Percentiles rank a stretch among this genome's conserved stretches.
These are phyloP conservation scores for Nomada flava DNA, from an alignment of 2,888 invertebrate genomes.

Conservation along the genomic window DNA sequence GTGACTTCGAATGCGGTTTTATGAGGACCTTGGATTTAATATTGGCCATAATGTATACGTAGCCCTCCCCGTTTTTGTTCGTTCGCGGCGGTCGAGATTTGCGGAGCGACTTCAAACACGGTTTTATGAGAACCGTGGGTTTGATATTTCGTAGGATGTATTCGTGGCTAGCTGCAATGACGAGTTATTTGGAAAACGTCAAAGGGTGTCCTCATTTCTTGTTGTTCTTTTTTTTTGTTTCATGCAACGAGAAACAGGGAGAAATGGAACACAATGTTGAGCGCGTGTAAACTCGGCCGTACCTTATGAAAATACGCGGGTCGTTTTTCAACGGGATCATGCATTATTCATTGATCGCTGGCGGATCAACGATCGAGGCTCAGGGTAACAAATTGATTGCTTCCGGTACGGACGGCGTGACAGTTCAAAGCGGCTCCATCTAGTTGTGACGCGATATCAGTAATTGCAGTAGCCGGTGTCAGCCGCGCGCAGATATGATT, in stretches of 20 bases:
- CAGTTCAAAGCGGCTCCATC: slow-evolving; percentile 65
- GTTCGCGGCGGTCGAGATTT: no score
- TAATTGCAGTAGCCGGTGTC: slow-evolving; percentile 62
- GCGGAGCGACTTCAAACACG: no score
- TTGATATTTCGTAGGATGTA: not conserved
- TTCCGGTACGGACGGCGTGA: slow-evolving; percentile 60
- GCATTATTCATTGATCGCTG: slow-evolving; percentile 54
- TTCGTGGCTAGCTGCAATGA: not conserved
- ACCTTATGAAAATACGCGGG: slow-evolving; percentile 37
- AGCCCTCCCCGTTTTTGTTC: no score
- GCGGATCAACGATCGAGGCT: slow-evolving; percentile 57
- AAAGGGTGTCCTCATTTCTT: no score
- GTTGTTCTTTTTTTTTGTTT: not conserved
- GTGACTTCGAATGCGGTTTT: not conserved
- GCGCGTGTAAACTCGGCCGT: slow-evolving; percentile 39
- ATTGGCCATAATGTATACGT: no score
- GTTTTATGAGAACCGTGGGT: no score
- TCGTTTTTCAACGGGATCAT: slow-evolving; percentile 45
- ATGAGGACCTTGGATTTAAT: not conserved
- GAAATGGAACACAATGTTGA: not conserved
- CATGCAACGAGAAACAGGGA: not conserved
- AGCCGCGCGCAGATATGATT: slow-evolving; percentile 59
- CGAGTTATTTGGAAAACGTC: no score
- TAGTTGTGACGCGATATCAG: slow-evolving; percentile 62
- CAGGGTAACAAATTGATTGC: slow-evolving; percentile 63